Conservation (phyloP, 1,140 invertebrate species). For the Whitmania pigra region DNA sequence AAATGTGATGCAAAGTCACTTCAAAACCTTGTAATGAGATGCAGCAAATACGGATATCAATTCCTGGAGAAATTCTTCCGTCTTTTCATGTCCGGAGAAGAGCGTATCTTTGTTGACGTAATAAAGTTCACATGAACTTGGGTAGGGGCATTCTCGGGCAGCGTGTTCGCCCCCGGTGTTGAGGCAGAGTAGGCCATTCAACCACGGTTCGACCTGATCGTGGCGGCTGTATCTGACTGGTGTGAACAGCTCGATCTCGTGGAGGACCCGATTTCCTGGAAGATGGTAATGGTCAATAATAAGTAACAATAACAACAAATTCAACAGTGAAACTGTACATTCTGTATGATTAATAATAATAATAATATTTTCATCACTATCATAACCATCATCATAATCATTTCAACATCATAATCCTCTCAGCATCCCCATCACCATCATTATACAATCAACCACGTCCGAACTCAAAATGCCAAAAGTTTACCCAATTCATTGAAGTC, state of each 20-base stretch:
- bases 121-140: constrained; percentile 73
- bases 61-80: constrained; percentile 82
- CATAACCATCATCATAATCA: no score
- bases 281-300: no score
- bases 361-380: no score
- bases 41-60: constrained; percentile 85
- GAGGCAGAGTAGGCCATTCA: constrained; percentile 79
- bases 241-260: constrained; percentile 59
- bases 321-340: no score
- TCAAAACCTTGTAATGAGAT: constrained; percentile 94
- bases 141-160: constrained; percentile 67
- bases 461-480: no score
- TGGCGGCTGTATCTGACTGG: constrained; percentile 82
- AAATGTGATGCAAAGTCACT: neutral
- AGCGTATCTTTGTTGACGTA: constrained; percentile 71
- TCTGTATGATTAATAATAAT: no score
- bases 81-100: constrained; percentile 91
- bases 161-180: constrained; percentile 7
- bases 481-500: no score
- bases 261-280: constrained; percentile 39
- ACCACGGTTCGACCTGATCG: constrained; percentile 84
- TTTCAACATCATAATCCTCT: no score
- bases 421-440: no score
- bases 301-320: no score
- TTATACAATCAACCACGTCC: no score